These are phyloP conservation scores for Bilobella aurantiaca DNA, from an alignment of 1,140 invertebrate genomes.

Conservation along the genomic window DNA sequence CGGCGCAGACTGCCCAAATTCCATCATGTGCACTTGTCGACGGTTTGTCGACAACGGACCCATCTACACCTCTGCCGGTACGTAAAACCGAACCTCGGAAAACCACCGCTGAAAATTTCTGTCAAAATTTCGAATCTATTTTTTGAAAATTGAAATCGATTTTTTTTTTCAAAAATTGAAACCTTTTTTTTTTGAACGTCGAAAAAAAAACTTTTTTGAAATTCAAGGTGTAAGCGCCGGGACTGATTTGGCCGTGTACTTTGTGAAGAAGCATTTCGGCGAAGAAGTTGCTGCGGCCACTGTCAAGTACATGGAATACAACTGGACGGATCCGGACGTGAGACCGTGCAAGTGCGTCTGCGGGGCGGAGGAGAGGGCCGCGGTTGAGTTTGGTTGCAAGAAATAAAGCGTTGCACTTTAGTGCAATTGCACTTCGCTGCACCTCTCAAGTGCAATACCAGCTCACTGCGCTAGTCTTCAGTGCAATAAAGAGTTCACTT, in stretches of 20 bases:
- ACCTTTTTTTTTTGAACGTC: slow-evolving; percentile 4
- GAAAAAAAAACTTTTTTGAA: background rate
- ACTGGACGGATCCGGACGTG: slow-evolving; percentile 11
- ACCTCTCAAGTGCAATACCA: too few species aligned
- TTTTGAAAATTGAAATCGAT: background rate
- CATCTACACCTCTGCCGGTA: slow-evolving; percentile 16
- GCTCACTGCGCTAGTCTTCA: too few species aligned
- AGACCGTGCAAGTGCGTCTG: background rate
- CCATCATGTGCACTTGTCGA: slow-evolving; percentile 15
- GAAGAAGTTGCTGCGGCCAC: background rate
- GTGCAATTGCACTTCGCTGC: too few species aligned
- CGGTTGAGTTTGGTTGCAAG: too few species aligned
- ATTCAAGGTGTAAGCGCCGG: slow-evolving; percentile 16
- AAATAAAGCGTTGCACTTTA: too few species aligned
- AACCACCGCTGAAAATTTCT: too few species aligned
- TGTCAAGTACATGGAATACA: slow-evolving; percentile 15
- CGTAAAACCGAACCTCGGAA: too few species aligned
- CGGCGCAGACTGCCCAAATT: slow-evolving; percentile 14
- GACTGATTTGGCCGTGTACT: slow-evolving; percentile 14
- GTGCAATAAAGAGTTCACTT: too few species aligned
- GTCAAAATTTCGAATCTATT: too few species aligned
- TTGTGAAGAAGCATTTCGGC: slow-evolving; percentile 11
- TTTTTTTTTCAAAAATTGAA: background rate
- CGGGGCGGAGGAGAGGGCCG: background rate
- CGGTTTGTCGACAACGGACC: slow-evolving; percentile 13